These are phyloP conservation scores for Phyllotreta cruciferae DNA, from an alignment of 2,888 invertebrate species.

Conservation along the genomic window DNA sequence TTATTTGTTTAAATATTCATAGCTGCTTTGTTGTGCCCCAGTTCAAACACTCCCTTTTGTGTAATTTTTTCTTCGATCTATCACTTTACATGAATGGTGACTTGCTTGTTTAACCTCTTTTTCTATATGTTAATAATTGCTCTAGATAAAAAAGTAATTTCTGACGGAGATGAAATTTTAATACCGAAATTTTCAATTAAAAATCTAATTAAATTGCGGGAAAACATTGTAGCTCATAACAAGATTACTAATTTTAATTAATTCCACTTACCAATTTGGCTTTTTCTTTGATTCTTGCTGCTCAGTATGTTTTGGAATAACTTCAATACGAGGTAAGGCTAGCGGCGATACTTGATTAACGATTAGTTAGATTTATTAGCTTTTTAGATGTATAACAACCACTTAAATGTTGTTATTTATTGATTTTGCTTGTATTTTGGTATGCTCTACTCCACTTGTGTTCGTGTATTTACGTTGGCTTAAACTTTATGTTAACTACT, in stretches of 20 bases:
- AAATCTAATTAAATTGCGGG: not conserved
- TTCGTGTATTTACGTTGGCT: slow-evolving; percentile 58
- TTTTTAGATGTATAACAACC: slow-evolving; percentile 12
- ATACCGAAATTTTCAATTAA: not conserved
- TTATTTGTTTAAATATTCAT: slow-evolving; percentile 52
- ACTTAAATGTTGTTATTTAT: slow-evolving; percentile 35
- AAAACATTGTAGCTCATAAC: slow-evolving; percentile 10
- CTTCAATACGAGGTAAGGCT: slow-evolving; percentile 98
- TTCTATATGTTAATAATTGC: slow-evolving; percentile 7
- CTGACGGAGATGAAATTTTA: not conserved
- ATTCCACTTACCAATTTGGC: slow-evolving; percentile 46
- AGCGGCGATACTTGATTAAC: slow-evolving; percentile 33
- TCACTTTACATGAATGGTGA: slow-evolving; percentile 39
- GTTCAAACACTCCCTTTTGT: slow-evolving; percentile 65
- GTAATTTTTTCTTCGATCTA: slow-evolving; percentile 50
- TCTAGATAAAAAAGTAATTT: not conserved
- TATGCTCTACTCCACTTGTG: slow-evolving; percentile 54
- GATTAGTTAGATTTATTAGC: slow-evolving; percentile 36
- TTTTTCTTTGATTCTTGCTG: slow-evolving; percentile 68
- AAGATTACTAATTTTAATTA: not conserved
- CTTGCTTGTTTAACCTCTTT: slow-evolving; percentile 23
- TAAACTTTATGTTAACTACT: slow-evolving; percentile 34
- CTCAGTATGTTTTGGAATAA: slow-evolving; percentile 99
- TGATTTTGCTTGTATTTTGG: slow-evolving; percentile 42
- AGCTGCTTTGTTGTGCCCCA: slow-evolving; percentile 84